Percentiles rank a stretch among this genome's conserved stretches.
These are phyloP conservation scores for Hippocampus kuda DNA, from an alignment of 2,797 vertebrate species.

Conservation along the genomic window DNA sequence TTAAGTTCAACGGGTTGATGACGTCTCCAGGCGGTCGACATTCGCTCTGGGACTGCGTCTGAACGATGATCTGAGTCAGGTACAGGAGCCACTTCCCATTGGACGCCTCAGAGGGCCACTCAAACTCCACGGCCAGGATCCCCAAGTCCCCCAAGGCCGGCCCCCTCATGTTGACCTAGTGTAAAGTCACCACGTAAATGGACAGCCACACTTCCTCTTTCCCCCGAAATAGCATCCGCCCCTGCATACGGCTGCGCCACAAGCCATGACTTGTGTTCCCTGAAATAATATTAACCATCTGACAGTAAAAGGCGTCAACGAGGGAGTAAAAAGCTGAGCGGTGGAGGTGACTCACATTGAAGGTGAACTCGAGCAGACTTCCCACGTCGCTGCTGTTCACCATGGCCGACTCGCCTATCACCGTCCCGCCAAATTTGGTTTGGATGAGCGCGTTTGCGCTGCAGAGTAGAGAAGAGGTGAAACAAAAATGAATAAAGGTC, in stretches of 20 bases:
- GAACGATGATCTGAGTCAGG: constrained; percentile 75
- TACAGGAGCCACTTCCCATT: constrained; percentile 97
- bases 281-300: constrained; percentile 40
- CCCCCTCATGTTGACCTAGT: constrained; percentile 65
- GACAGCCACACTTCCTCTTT: constrained; percentile 14
- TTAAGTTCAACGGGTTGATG: constrained; percentile 80
- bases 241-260: constrained; percentile 31
- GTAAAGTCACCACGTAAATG: constrained; percentile 12
- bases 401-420: constrained; percentile 90
- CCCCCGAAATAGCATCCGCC: constrained; percentile 38
- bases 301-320: constrained; percentile 22
- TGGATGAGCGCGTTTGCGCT: constrained; percentile 53
- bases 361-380: constrained; percentile 77
- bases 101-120: constrained; percentile 82
- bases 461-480: constrained; percentile 10
- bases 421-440: constrained; percentile 77
- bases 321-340: constrained; percentile 19
- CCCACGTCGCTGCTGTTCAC: constrained; percentile 76
- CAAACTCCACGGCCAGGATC: constrained; percentile 75
- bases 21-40: constrained; percentile 71
- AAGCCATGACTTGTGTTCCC: constrained; percentile 34
- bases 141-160: constrained; percentile 71
- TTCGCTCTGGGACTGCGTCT: constrained; percentile 50
- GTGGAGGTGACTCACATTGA: constrained; percentile 69
- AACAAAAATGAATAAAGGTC: neutral